phyloP scores from a whole-genome alignment of 2,797 vertebrate species.

The Poliocrania exsul region DNA sequence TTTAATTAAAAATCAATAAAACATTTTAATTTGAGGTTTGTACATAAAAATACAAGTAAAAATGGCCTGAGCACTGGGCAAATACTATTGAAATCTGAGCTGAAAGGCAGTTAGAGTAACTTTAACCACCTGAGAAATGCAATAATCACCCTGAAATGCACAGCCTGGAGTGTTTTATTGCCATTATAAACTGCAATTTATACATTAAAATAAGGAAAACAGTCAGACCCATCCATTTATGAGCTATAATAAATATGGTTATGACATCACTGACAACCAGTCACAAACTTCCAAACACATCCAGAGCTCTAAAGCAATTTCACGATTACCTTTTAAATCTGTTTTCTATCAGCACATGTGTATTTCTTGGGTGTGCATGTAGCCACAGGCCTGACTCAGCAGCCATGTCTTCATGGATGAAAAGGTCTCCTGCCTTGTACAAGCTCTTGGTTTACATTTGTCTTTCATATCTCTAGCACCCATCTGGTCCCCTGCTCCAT shows the following conservation, averaged over 20 bases:
- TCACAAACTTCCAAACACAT: conserved; percentile 67
- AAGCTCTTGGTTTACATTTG: not conserved
- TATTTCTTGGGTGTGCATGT: not conserved
- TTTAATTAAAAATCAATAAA: conserved; percentile 78
- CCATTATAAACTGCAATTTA: conserved; percentile 73
- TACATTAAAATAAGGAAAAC: conserved; percentile 75
- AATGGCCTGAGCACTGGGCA: conserved; percentile 63
- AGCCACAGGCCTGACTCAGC: not conserved
- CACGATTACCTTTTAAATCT: conserved; percentile 66
- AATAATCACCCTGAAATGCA: conserved; percentile 75
- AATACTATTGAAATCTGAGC: conserved; percentile 70
- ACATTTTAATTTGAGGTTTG: conserved; percentile 65
- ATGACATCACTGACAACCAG: conserved; percentile 75
- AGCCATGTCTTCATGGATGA: not conserved
- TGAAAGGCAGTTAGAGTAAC: conserved; percentile 74
- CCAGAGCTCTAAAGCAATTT: conserved; percentile 50
- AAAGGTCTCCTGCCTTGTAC: not conserved
- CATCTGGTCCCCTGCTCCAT: not conserved
- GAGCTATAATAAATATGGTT: conserved; percentile 74
- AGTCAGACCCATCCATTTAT: conserved; percentile 72
- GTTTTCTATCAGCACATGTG: conserved; percentile 60
- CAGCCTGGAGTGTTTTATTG: conserved; percentile 72
- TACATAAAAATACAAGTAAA: conserved; percentile 70
- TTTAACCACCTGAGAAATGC: conserved; percentile 74
- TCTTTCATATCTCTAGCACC: not conserved